phyloP scores from a whole-genome alignment of 2,888 invertebrate species.

The Caprella mutica region DNA sequence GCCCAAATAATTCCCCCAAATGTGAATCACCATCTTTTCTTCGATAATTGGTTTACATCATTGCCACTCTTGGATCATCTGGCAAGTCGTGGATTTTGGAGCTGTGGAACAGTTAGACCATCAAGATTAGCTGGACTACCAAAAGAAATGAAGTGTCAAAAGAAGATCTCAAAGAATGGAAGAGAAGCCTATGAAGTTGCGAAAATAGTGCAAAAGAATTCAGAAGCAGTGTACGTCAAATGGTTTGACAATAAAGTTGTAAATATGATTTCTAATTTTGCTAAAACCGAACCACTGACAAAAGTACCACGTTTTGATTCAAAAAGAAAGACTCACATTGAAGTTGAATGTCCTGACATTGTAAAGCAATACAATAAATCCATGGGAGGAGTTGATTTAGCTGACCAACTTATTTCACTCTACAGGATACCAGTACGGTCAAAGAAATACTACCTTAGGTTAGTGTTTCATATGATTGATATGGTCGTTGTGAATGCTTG shows the following conservation, averaged over 20 bases:
- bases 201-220: neutral
- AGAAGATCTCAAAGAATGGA: slow-evolving; percentile 3
- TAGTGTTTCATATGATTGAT: neutral
- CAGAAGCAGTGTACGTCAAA: slow-evolving; percentile 2
- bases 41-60: neutral
- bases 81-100: neutral
- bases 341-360: slow-evolving; percentile 2
- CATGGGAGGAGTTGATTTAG: slow-evolving; percentile 12
- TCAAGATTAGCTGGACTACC: neutral
- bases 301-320: neutral
- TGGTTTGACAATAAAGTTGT: slow-evolving; percentile 13
- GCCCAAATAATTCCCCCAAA: neutral
- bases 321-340: neutral
- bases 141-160: neutral
- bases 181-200: slow-evolving; percentile 10
- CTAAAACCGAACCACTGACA: neutral
- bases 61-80: neutral
- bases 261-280: slow-evolving; percentile 7
- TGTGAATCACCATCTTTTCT: neutral
- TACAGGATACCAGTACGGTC: neutral
- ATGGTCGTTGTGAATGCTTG: neutral
- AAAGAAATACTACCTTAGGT: neutral
- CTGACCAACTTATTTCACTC: neutral
- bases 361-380: slow-evolving; percentile 5
- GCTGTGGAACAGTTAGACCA: slow-evolving; percentile 8